A percentile compares a stretch with the other conserved stretches of the same genome.
These are phyloP conservation scores for Sceliomorpha sp. DNA, from an alignment of 2,888 invertebrate species.

Conservation along the genomic window DNA sequence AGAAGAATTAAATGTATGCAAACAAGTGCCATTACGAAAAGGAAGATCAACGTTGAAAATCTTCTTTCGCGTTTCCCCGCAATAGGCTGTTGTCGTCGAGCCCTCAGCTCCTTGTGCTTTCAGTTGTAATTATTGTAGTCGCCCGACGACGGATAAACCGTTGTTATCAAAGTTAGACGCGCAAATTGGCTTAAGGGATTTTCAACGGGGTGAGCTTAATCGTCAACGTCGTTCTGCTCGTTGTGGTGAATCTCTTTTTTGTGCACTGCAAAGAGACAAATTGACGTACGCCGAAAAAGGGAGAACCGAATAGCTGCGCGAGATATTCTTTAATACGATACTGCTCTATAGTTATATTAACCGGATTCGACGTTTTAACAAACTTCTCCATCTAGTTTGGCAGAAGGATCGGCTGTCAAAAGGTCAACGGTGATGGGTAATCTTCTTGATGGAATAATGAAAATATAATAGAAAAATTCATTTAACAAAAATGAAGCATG, in stretches of 20 bases:
- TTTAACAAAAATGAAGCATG: too few species aligned
- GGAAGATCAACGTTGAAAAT: neutral
- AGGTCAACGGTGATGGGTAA: too few species aligned
- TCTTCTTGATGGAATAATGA: too few species aligned
- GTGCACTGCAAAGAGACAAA: slow-evolving; percentile 17
- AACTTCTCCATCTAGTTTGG: too few species aligned
- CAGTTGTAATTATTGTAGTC: slow-evolving; percentile 32
- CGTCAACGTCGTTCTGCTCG: slow-evolving; percentile 61
- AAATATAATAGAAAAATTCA: too few species aligned
- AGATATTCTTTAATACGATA: too few species aligned
- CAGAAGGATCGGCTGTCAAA: too few species aligned
- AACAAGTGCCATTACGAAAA: slow-evolving; percentile 23
- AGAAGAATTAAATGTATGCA: slow-evolving; percentile 1
- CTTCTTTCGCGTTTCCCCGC: neutral
- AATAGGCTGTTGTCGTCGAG: neutral
- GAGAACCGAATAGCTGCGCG: slow-evolving; percentile 13
- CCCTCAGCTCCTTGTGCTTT: slow-evolving; percentile 22
- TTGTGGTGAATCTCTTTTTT: slow-evolving; percentile 18
- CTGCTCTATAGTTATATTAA: too few species aligned
- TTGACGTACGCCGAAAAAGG: slow-evolving; percentile 37
- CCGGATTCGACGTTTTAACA: too few species aligned
- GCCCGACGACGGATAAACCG: slow-evolving; percentile 51
- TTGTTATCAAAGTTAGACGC: slow-evolving; percentile 65
- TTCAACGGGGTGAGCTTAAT: slow-evolving; percentile 66
- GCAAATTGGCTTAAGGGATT: slow-evolving; percentile 79